Conservation (phyloP, 2,888 invertebrate genomes). For the Drosophila anomalata region DNA sequence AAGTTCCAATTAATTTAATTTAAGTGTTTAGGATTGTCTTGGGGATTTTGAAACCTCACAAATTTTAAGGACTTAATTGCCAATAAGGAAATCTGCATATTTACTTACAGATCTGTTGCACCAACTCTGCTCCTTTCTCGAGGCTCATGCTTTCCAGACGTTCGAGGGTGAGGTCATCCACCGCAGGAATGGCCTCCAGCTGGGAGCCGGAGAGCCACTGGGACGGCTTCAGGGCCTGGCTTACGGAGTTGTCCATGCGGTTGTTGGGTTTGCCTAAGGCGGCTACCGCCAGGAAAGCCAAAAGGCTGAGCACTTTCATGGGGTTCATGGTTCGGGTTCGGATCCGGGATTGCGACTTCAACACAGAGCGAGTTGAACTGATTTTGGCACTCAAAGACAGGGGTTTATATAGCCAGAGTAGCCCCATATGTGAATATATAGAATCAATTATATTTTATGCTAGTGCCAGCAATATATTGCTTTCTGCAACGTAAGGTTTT, state of each 20-base stretch:
- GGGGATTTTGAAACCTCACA: too few species aligned
- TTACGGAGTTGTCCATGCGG: slow-evolving; percentile 52
- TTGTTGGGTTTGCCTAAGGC: slow-evolving; percentile 54
- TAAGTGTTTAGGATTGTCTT: too few species aligned
- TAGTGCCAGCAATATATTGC: background rate
- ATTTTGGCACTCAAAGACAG: slow-evolving; percentile 2
- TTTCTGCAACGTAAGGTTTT: slow-evolving; percentile 42
- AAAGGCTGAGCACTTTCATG: slow-evolving; percentile 67
- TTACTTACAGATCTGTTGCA: slow-evolving; percentile 77
- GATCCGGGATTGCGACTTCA: slow-evolving; percentile 50
- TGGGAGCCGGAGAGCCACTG: slow-evolving; percentile 73
- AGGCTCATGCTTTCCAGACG: slow-evolving; percentile 73
- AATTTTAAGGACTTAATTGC: too few species aligned
- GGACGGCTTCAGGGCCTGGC: slow-evolving; percentile 65
- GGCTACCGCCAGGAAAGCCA: slow-evolving; percentile 66
- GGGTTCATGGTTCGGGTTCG: slow-evolving; percentile 68
- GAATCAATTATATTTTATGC: background rate
- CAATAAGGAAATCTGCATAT: background rate
- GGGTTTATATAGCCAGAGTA: slow-evolving; percentile 54
- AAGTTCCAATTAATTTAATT: too few species aligned
- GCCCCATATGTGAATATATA: slow-evolving; percentile 24
- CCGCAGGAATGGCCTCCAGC: slow-evolving; percentile 72
- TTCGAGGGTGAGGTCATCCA: slow-evolving; percentile 68
- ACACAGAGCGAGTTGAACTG: slow-evolving; percentile 71
- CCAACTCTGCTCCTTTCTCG: slow-evolving; percentile 71